A percentile compares a stretch with the other conserved stretches of the same genome.
Conservation (phyloP, 2,888 invertebrate species). For the Polydrusus pterygomalis region DNA sequence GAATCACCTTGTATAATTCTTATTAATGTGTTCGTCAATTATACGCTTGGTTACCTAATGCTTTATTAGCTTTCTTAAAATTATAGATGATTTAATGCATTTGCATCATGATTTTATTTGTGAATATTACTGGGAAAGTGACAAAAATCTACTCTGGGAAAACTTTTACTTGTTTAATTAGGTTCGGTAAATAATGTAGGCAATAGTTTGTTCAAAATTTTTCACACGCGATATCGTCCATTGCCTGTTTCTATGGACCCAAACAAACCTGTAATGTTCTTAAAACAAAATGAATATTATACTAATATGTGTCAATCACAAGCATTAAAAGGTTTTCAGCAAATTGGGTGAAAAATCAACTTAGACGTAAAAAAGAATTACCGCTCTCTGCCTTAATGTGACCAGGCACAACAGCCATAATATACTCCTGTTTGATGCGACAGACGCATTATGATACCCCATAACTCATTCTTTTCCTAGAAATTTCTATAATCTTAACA, state of each 20-base stretch:
- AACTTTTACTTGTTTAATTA: slow-evolving; percentile 23
- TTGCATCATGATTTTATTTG: slow-evolving; percentile 21
- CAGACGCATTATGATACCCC: too few species aligned
- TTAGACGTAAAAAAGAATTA: too few species aligned
- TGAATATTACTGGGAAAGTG: slow-evolving; percentile 20
- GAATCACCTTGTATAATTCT: background rate
- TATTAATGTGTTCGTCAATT: background rate
- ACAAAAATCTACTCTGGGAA: background rate
- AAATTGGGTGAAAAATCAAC: too few species aligned
- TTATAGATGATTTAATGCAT: slow-evolving; percentile 7
- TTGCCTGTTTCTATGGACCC: background rate
- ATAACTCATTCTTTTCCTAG: too few species aligned
- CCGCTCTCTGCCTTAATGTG: too few species aligned
- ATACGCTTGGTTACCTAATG: slow-evolving; percentile 13
- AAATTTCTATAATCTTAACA: too few species aligned
- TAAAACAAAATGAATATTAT: too few species aligned
- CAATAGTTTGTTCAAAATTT: background rate
- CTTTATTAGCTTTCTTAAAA: slow-evolving; percentile 21
- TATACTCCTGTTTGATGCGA: too few species aligned
- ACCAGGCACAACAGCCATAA: too few species aligned
- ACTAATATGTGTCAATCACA: too few species aligned
- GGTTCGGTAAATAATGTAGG: slow-evolving; percentile 2
- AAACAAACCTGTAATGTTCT: too few species aligned
- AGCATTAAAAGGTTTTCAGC: too few species aligned
- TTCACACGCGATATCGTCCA: background rate